phyloP scores from a whole-genome alignment of 1,140 invertebrate genomes.

The Drosophila pruinosa region DNA sequence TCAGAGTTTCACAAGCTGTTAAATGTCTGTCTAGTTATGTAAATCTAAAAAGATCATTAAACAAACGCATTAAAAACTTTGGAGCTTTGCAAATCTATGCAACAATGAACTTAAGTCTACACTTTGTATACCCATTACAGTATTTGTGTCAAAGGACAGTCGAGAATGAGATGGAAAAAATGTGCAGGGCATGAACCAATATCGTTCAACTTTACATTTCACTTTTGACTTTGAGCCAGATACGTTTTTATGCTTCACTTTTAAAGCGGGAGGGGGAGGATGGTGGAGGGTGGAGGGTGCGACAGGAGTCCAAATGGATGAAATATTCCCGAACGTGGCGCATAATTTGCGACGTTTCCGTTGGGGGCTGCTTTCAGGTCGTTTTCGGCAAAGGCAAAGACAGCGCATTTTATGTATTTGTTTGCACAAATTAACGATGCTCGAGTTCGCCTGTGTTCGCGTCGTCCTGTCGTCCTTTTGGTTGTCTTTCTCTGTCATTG shows the following conservation, averaged over 20 bases:
- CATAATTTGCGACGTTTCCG: slow-evolving; percentile 33
- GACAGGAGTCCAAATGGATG: neutral
- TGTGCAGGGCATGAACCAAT: slow-evolving; percentile 28
- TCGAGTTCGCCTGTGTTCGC: slow-evolving; percentile 33
- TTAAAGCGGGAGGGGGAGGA: neutral
- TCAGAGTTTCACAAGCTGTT: no score
- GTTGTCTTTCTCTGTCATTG: slow-evolving; percentile 29
- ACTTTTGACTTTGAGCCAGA: slow-evolving; percentile 54
- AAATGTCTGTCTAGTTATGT: no score
- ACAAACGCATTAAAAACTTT: neutral
- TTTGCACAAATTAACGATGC: slow-evolving; percentile 79
- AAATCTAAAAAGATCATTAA: no score
- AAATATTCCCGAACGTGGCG: slow-evolving; percentile 19
- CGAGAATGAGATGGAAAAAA: neutral
- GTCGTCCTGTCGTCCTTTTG: neutral
- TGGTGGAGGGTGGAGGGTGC: neutral
- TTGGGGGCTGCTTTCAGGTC: neutral
- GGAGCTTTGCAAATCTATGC: neutral
- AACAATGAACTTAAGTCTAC: neutral
- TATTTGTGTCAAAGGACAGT: neutral
- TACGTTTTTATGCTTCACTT: slow-evolving; percentile 4
- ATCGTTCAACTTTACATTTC: slow-evolving; percentile 56
- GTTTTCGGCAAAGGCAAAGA: slow-evolving; percentile 19
- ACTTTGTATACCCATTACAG: slow-evolving; percentile 3
- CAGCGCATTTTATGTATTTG: slow-evolving; percentile 47